phyloP scores from a whole-genome alignment of 92 coral and sea anemone species.

The Anthopleura xanthogrammica region DNA sequence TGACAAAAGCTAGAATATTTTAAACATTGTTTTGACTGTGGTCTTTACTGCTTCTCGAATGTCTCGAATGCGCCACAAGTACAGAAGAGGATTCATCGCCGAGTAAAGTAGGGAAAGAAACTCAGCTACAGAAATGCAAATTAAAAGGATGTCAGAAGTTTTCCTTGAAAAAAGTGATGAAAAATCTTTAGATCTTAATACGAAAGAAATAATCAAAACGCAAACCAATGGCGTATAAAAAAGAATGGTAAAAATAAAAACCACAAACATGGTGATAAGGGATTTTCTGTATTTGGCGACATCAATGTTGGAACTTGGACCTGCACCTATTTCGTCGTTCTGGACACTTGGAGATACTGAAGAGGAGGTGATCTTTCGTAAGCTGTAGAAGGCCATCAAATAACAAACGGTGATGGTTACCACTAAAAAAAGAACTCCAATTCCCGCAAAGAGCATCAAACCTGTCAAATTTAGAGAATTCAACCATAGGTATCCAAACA shows the following conservation, averaged over 20 bases:
- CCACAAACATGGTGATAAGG: not conserved
- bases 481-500: too few relatives aligned
- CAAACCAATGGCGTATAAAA: not conserved
- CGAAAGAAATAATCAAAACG: too few relatives aligned
- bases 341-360: not conserved
- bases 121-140: too few relatives aligned
- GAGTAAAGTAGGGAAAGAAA: not conserved
- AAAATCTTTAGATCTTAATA: too few relatives aligned
- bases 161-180: too few relatives aligned
- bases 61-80: not conserved
- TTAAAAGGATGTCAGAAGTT: too few relatives aligned
- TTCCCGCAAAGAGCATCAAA: not conserved
- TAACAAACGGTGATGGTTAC: not conserved
- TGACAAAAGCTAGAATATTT: too few relatives aligned
- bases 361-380: not conserved
- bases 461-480: too few relatives aligned
- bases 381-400: not conserved
- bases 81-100: conserved; percentile 7
- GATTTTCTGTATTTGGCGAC: not conserved
- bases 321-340: not conserved
- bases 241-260: not conserved
- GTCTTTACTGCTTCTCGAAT: too few relatives aligned
- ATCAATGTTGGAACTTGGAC: not conserved
- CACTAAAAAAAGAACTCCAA: not conserved
- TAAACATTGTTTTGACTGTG: too few relatives aligned